Conservation (phyloP, 2,113 vertebrate species). For the Gymnarchus niloticus region DNA sequence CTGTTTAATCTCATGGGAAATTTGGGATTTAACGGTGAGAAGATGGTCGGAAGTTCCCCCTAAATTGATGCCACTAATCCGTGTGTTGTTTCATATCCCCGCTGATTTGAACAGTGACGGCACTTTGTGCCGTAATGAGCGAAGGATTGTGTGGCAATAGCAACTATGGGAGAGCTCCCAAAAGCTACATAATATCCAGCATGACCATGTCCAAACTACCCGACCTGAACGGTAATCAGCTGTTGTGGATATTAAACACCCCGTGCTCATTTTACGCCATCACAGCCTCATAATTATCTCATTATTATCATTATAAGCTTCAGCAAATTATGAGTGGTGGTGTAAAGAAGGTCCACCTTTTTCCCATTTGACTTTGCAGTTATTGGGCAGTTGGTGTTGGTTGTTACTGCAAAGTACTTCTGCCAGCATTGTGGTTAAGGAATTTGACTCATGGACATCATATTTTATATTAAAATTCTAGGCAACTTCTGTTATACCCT, state of each 20-base stretch:
- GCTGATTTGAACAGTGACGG: constrained; percentile 25
- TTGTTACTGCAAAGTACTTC: neutral
- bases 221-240: neutral
- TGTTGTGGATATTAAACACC: neutral
- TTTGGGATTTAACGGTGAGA: constrained; percentile 49
- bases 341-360: neutral
- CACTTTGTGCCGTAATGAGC: constrained; percentile 26
- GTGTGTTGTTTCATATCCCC: constrained; percentile 39
- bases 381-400: neutral
- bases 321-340: neutral
- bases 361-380: neutral
- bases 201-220: neutral
- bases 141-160: constrained; percentile 11
- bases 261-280: neutral
- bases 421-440: neutral
- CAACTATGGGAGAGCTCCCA: constrained; percentile 22
- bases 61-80: constrained; percentile 58
- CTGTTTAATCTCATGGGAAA: constrained; percentile 46
- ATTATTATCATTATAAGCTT: neutral
- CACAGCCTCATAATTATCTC: neutral
- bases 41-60: constrained; percentile 46
- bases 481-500: neutral
- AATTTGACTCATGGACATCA: too few relatives aligned
- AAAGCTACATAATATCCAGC: neutral
- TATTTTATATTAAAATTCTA: neutral